These are phyloP conservation scores for Isichthys henryi DNA, from an alignment of 2,113 vertebrate species.

Conservation along the genomic window DNA sequence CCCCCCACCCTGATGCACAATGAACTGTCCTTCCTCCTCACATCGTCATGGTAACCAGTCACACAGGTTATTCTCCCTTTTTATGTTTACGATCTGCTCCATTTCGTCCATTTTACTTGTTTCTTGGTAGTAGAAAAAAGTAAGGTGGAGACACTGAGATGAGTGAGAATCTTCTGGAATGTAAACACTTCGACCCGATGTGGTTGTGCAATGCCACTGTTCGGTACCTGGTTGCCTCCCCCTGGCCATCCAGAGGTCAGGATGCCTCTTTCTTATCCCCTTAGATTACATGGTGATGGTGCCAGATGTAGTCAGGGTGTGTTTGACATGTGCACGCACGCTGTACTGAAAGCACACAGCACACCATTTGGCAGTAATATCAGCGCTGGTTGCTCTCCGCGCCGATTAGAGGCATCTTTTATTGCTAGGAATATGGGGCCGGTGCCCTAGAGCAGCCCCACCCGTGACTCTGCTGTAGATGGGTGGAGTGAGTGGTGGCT, in stretches of 20 bases:
- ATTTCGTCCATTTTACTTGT: background rate
- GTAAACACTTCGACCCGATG: background rate
- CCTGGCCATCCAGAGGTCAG: background rate
- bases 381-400: background rate
- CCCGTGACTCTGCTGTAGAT: background rate
- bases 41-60: background rate
- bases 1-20: background rate
- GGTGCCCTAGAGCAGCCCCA: background rate
- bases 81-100: background rate
- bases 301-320: background rate
- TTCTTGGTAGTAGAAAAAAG: background rate
- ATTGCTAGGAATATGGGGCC: background rate
- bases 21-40: background rate
- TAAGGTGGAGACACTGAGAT: background rate
- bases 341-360: background rate
- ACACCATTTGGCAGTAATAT: background rate
- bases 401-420: background rate
- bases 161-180: background rate
- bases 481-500: slow-evolving; percentile 27
- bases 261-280: background rate
- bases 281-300: background rate
- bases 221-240: background rate
- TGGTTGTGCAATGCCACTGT: background rate
- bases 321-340: background rate
- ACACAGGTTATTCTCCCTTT: background rate